phyloP scores from a whole-genome alignment of 2,113 vertebrate genomes.

The Trochalopteron elliotii region DNA sequence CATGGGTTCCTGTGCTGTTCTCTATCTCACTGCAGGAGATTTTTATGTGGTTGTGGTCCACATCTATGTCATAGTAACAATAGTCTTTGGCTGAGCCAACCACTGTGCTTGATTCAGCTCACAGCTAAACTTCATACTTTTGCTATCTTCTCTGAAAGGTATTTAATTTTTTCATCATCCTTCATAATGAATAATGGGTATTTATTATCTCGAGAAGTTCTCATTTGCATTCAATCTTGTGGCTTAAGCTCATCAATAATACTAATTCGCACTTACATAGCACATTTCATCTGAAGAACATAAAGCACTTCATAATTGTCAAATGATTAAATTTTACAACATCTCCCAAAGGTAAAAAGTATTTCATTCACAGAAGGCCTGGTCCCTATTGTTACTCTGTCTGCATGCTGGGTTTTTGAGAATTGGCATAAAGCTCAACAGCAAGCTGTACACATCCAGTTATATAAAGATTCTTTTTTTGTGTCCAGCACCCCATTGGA shows the following conservation, averaged over 20 bases:
- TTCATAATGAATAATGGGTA: not conserved
- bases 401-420: not conserved
- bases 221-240: slow-evolving; percentile 28
- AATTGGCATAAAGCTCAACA: not conserved
- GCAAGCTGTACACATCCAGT: not conserved
- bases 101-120: not conserved
- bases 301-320: slow-evolving; percentile 10
- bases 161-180: not conserved
- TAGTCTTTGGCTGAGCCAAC: not conserved
- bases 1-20: not conserved
- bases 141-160: not conserved
- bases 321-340: not conserved
- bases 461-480: not conserved
- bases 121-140: not conserved
- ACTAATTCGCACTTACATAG: slow-evolving; percentile 7
- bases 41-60: not conserved
- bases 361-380: not conserved
- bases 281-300: slow-evolving; percentile 32
- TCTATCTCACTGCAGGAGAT: accelerated
- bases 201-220: not conserved
- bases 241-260: slow-evolving; percentile 14
- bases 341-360: not conserved
- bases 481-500: not conserved
- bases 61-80: not conserved
- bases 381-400: not conserved